Base-by-base conservation (phyloP, 2,888 invertebrate genomes). In the Idaea aversata region DNA sequence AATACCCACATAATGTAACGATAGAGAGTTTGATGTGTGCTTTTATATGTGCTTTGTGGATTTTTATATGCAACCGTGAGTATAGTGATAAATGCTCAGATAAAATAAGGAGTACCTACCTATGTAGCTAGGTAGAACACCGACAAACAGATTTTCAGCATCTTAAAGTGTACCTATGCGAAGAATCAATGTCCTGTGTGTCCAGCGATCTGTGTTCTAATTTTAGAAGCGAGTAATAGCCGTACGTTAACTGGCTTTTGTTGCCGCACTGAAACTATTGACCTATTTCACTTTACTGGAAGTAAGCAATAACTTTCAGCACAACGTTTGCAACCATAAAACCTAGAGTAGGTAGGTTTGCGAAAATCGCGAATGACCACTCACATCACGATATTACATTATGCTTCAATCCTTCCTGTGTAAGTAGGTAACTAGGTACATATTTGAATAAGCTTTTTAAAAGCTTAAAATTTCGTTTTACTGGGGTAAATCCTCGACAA, bases 251-350 rank as follows among this genome's bases (percentile, higher is more conserved):
- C 90, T 88, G 80, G 88, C 88, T 90, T 88, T 91, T 91, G 92
- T 92, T 91, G 87, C 90, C 84, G 88, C 79, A 85, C 91, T 92
- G 92, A 90, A 93, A 91, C 91, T 91, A 92, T 92, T 93, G 92
- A 93, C 92, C 92, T 90, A 93, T 90, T 91, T 93, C 84, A 86
- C 86, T 85, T 91, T 89, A 88, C 92, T 92, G 91, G 91, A 91
- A 91, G 88, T 88, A 90, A 89, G 91, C 87, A 86, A 91, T 92
- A 91, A 93, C 89, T 91, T 91, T 91, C 90, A 90, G 89, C 86
- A 87, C 88, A 88, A 80, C 79, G 87, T 83, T 87, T 85, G 85
- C 81, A 76, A 82, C 80, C 82, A 87, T 91, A 88, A 91, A 90
- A 88, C 81, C 80, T 47, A 47, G 47, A 47, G 47, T 47, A 47